These are phyloP conservation scores for Diploptera punctata DNA, from an alignment of 2,888 invertebrate genomes.

Conservation along the genomic window DNA sequence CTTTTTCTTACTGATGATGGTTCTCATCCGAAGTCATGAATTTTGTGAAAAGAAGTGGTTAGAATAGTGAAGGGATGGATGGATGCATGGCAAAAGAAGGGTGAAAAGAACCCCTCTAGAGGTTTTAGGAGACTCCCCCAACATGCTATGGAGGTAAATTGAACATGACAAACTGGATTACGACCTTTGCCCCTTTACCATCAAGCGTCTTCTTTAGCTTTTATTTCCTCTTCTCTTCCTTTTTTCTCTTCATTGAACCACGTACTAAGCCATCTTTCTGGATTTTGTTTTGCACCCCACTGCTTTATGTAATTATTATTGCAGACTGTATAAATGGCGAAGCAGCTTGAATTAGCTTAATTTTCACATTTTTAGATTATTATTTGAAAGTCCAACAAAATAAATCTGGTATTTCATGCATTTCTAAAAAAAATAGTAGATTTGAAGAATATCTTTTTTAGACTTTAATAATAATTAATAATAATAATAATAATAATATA, in stretches of 20 bases:
- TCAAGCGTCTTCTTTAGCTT: background rate
- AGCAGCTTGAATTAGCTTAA: too few species aligned
- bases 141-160: conserved; percentile 31
- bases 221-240: background rate
- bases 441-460: too few species aligned
- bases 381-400: too few species aligned
- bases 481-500: too few species aligned
- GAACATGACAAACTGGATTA: conserved; percentile 40
- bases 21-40: conserved; percentile 28
- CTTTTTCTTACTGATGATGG: conserved; percentile 21
- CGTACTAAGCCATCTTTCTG: background rate
- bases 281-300: background rate
- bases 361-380: too few species aligned
- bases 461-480: too few species aligned
- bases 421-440: too few species aligned
- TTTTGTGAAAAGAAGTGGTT: conserved; percentile 26
- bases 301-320: background rate
- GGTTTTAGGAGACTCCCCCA: background rate
- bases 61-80: background rate
- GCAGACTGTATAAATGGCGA: background rate
- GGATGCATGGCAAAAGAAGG: background rate
- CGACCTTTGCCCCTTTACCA: conserved; percentile 19
- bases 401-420: too few species aligned
- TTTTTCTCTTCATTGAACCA: background rate
- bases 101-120: background rate